Evolutionary conservation across 2,888 invertebrate genomes (phyloP).

Genomic region (Drosophila siamana): DNA sequence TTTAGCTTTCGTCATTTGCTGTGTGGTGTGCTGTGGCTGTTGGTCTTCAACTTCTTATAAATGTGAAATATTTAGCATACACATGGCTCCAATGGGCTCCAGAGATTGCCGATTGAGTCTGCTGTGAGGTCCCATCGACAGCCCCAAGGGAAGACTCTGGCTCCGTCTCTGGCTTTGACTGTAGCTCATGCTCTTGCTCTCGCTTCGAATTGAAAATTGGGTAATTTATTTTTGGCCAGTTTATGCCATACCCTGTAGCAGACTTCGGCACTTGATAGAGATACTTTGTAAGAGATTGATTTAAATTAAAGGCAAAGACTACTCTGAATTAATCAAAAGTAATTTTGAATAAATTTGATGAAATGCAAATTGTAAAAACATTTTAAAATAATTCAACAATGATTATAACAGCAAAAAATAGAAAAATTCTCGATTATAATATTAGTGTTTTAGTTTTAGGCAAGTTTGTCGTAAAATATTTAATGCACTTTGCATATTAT

Average conservation of each 20-base stretch:
- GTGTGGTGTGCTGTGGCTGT: slow-evolving; percentile 13
- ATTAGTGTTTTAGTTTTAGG: too few species aligned
- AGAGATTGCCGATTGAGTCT: slow-evolving; percentile 18
- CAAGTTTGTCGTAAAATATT: too few species aligned
- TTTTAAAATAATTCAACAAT: too few species aligned
- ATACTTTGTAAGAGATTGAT: too few species aligned
- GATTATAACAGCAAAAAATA: too few species aligned
- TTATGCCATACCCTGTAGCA: slow-evolving; percentile 17
- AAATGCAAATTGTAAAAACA: too few species aligned
- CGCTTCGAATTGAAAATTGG: slow-evolving; percentile 54
- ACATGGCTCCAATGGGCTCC: slow-evolving; percentile 41
- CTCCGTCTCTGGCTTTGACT: background rate
- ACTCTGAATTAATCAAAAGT: too few species aligned
- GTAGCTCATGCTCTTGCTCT: background rate
- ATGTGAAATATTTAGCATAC: slow-evolving; percentile 67
- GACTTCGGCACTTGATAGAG: too few species aligned
- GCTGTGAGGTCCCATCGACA: slow-evolving; percentile 16
- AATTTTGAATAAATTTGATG: too few species aligned
- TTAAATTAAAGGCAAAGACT: too few species aligned
- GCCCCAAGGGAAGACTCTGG: slow-evolving; percentile 55
- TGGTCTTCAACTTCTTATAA: slow-evolving; percentile 54
- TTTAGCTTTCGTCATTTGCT: slow-evolving; percentile 66
- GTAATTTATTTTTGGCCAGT: slow-evolving; percentile 32
- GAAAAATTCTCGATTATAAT: too few species aligned
- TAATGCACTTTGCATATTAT: background rate